Evolutionary conservation across 2,113 vertebrate genomes (phyloP), one percentile per base, ranked within the genome.

Genomic region (Falco punctatus): DNA sequence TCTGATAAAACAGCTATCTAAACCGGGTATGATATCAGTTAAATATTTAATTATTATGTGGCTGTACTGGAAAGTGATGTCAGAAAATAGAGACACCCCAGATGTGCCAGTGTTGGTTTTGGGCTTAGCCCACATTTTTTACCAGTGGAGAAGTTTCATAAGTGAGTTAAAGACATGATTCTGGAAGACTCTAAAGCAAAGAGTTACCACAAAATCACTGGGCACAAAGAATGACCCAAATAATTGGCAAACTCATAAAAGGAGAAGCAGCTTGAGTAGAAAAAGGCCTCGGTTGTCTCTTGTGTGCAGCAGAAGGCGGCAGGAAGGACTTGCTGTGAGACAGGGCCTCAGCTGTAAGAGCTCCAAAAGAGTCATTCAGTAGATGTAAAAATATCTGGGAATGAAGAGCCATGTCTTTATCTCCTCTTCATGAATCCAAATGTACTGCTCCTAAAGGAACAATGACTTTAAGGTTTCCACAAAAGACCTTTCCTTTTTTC

Each of bases 41-140:
- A 84, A 46, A 40, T 94, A 90, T 69, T 91, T 90, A 92, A 94
- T 90, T 94, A 85, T 81, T 84, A 62, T 64, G 69, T 70, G 65
- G 42, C 48, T 62, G 13, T 62, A 55, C 71, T 77, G 73, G 81
- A 86, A 96, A 94, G 13, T 11, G 40, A 44, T 77, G 74, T 19
- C 88, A 95, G 78, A 92, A 96, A 86, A 69, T 91, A 81, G 62
- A 87, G 95, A 72, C 42, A 90, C 17, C 62, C 46, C 20, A 88
- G 75, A 88, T 77, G 61, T 64, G 26, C 70, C 64, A 81, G 38
- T 95, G 80, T 88, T 96, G 54, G 51, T 90, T 94, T 95, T 97
- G 96, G 94, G 96, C 38, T 94, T 67, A 70, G 58, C 59, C 21
- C 51, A 21, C 95, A 93, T 91, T 92, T 94, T 97, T 96, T 91